A percentile compares a stretch with the other conserved stretches of the same genome.
Conservation (phyloP, 2,113 vertebrate genomes). For the Odobenus rosmarus region DNA sequence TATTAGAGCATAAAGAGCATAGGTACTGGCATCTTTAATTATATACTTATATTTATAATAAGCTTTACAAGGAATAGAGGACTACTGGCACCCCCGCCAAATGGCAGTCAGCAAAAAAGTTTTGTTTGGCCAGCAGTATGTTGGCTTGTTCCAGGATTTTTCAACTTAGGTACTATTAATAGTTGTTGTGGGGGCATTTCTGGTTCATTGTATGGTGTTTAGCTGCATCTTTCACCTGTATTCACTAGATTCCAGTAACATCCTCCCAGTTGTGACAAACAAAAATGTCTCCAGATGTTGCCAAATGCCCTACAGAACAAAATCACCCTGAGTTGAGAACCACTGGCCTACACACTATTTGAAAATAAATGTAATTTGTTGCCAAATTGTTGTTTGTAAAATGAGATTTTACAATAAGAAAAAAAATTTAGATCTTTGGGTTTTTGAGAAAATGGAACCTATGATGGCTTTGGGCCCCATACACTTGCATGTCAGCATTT, state of each 20-base stretch:
- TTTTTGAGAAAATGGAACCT: background rate
- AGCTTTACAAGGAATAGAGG: background rate
- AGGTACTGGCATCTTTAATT: constrained; percentile 87
- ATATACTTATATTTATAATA: background rate
- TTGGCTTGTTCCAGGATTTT: background rate
- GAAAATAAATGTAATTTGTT: background rate
- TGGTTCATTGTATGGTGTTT: background rate
- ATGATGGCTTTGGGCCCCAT: background rate
- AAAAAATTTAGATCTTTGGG: background rate
- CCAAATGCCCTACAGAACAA: background rate
- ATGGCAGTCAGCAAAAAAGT: background rate
- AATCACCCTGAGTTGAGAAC: background rate
- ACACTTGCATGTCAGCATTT: background rate
- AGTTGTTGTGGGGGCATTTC: background rate
- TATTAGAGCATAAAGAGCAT: constrained; percentile 98
- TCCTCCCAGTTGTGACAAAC: background rate
- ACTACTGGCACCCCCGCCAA: background rate
- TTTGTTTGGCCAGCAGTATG: background rate
- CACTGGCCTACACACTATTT: background rate
- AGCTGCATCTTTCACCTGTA: background rate
- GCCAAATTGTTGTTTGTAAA: background rate
- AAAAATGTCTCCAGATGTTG: background rate
- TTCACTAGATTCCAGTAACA: background rate
- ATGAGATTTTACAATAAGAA: background rate
- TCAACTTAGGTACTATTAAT: background rate